Evolutionary conservation across 2,888 invertebrate species (phyloP).

Genomic region (Cosmia pyralina): DNA sequence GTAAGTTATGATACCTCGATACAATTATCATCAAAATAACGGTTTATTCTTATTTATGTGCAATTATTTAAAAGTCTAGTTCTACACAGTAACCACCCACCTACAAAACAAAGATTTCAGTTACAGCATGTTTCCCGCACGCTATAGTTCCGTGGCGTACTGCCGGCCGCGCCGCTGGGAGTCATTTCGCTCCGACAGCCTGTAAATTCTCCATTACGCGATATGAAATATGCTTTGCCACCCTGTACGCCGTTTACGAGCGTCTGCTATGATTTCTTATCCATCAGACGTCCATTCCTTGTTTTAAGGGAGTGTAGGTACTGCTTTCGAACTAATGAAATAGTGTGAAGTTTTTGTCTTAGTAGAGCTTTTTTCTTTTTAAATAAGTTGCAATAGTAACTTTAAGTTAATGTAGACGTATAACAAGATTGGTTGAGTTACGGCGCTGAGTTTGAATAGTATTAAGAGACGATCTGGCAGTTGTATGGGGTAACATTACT

Average conservation of each 20-base stretch:
- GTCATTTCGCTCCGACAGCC: conserved; percentile 89
- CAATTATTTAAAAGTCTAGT: not conserved
- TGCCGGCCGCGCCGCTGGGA: conserved; percentile 84
- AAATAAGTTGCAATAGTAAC: not conserved
- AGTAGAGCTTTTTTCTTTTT: not conserved
- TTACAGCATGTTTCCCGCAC: conserved; percentile 65
- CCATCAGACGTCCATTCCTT: conserved; percentile 71
- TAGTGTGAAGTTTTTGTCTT: conserved; percentile 9
- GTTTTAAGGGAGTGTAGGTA: conserved; percentile 63
- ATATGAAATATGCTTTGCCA: conserved; percentile 88
- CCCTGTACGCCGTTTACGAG: conserved; percentile 80
- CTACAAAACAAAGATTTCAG: conserved; percentile 65
- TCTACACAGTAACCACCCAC: not conserved
- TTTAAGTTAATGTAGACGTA: conserved; percentile 19
- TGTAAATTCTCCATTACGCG: conserved; percentile 90
- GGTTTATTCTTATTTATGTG: not conserved
- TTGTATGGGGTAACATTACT: conserved; percentile 40
- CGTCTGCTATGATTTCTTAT: conserved; percentile 76
- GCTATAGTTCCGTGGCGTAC: conserved; percentile 68
- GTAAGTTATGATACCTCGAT: not conserved
- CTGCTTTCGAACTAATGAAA: conserved; percentile 61
- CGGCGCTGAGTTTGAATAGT: conserved; percentile 30
- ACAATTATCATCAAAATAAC: not conserved
- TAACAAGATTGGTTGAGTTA: conserved; percentile 22
- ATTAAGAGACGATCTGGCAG: conserved; percentile 16